Percentiles rank a stretch among this genome's conserved stretches.
Evolutionary conservation across 1,140 invertebrate genomes (phyloP).

Genomic region (Bacillus rossius): DNA sequence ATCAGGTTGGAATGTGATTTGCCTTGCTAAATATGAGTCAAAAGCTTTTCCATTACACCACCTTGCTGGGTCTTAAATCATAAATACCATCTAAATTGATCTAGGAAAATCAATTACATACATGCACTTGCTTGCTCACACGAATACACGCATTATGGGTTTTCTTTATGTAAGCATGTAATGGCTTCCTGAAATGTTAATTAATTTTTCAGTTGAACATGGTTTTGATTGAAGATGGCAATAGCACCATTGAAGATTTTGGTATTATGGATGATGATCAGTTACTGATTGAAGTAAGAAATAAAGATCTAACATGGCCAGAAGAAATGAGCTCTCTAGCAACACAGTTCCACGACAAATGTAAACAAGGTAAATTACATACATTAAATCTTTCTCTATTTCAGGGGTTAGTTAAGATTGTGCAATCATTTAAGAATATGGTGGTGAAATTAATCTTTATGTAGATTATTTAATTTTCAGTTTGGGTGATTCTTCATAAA

Average conservation of each 20-base stretch:
- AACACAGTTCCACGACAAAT: conserved; percentile 25
- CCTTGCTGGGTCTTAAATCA: too few relatives aligned
- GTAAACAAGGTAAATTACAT: conserved; percentile 22
- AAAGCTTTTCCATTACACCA: too few relatives aligned
- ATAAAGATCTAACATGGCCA: conserved; percentile 86
- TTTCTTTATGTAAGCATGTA: background rate
- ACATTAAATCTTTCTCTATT: too few relatives aligned
- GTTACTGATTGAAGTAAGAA: conserved; percentile 72
- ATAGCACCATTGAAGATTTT: conserved; percentile 61
- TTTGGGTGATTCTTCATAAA: too few relatives aligned
- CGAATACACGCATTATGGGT: background rate
- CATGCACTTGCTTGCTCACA: background rate
- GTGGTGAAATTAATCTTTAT: too few relatives aligned
- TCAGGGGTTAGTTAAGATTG: too few relatives aligned
- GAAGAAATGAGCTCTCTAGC: conserved; percentile 75
- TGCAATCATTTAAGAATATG: too few relatives aligned
- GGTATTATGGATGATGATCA: conserved; percentile 64
- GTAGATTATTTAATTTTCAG: too few relatives aligned
- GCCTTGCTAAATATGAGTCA: too few relatives aligned
- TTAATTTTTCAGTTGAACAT: conserved; percentile 25
- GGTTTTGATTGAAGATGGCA: conserved; percentile 70
- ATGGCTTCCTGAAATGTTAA: background rate
- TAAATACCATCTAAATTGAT: too few relatives aligned
- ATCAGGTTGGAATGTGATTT: too few relatives aligned
- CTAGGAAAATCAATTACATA: too few relatives aligned